These are phyloP conservation scores for Autographa pulchrina DNA, from an alignment of 2,888 invertebrate species.

Conservation along the genomic window DNA sequence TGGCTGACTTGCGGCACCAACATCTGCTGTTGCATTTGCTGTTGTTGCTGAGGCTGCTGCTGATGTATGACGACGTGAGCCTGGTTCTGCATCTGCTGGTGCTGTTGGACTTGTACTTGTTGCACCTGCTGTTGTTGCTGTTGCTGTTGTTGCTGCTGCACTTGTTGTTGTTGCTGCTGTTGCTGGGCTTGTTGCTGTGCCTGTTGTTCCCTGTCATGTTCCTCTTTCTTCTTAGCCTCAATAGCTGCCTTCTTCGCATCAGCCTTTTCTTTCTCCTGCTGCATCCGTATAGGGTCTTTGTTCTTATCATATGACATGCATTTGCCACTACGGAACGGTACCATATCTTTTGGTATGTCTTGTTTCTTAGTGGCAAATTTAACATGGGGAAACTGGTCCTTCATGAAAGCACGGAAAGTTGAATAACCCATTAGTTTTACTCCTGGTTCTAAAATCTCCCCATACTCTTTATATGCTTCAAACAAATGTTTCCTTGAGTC, in stretches of 20 bases:
- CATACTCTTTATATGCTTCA: slow-evolving; percentile 93
- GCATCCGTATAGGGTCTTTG: slow-evolving; percentile 85
- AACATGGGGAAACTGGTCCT: slow-evolving; percentile 94
- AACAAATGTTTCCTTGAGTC: slow-evolving; percentile 92
- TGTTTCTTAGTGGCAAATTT: slow-evolving; percentile 92
- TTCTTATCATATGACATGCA: slow-evolving; percentile 88
- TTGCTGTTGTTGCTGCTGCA: slow-evolving; percentile 77
- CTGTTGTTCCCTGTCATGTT: slow-evolving; percentile 83
- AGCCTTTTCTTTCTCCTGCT: slow-evolving; percentile 86
- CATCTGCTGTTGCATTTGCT: slow-evolving; percentile 85
- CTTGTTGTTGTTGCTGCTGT: slow-evolving; percentile 75
- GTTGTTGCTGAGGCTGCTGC: slow-evolving; percentile 78
- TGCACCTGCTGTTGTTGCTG: slow-evolving; percentile 82
- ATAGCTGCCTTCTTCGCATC: slow-evolving; percentile 87
- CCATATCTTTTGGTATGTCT: slow-evolving; percentile 84
- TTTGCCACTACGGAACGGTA: slow-evolving; percentile 88
- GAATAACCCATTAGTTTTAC: slow-evolving; percentile 94
- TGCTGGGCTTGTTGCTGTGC: slow-evolving; percentile 78
- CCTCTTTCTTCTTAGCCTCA: slow-evolving; percentile 87
- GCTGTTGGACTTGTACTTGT: slow-evolving; percentile 83
- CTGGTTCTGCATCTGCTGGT: slow-evolving; percentile 83
- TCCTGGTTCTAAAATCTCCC: slow-evolving; percentile 91
- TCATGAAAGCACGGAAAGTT: slow-evolving; percentile 94
- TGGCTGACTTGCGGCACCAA: slow-evolving; percentile 87
- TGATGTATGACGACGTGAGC: slow-evolving; percentile 84